Base-by-base conservation (phyloP, 2,888 invertebrate species). In the Sarcophaga variegata region DNA sequence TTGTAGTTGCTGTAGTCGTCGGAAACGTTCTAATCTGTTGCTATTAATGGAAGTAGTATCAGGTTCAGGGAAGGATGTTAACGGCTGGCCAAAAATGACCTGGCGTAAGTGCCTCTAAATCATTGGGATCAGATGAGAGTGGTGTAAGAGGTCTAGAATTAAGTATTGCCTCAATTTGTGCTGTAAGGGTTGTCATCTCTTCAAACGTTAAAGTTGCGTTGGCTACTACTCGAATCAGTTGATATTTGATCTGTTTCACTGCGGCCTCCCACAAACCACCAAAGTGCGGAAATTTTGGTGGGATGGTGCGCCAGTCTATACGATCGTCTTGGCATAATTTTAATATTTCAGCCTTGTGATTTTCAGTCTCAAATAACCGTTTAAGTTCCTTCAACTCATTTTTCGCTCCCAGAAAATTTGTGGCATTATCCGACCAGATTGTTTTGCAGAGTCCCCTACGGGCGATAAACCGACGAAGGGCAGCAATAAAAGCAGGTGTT, bases 91-190 rank as follows among this genome's bases (percentile, higher is more conserved):
- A 62, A 62, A 62, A 62, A 62, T 25, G 45, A 8, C 66, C 66
- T 8, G 66, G 37, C 14, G 66, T 67, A 17, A 67, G 45, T 11
- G 45, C 66, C n/a, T 67, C 60, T 20, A 62, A 62, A 62, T 71
- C 71, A 10, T 59, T 60, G 0, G 71, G 60, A 60, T 71, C 60
- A n/a, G 71, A 60, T 4, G 71, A 59, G 27, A 71, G 71, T n/a
- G 71, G 71, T n/a, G 71, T 71, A n/a, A 71, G 70, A 22, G 70
- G n/a, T n/a, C 66, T 49, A 49, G 27, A 27, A 27, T 4, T 27
- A 27, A 27, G 27, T 27, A 27, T 27, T 27, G 27, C 27, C 27
- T 27, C 89, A 25, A 87, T 79, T 81, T 89, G 89, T 37, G 83
- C 71, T 2, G 89, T 25, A 2, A 90, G 37, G 6, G 54, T 74